Base-by-base conservation (phyloP, 2,888 invertebrate species). In the Acleris sparsana region DNA sequence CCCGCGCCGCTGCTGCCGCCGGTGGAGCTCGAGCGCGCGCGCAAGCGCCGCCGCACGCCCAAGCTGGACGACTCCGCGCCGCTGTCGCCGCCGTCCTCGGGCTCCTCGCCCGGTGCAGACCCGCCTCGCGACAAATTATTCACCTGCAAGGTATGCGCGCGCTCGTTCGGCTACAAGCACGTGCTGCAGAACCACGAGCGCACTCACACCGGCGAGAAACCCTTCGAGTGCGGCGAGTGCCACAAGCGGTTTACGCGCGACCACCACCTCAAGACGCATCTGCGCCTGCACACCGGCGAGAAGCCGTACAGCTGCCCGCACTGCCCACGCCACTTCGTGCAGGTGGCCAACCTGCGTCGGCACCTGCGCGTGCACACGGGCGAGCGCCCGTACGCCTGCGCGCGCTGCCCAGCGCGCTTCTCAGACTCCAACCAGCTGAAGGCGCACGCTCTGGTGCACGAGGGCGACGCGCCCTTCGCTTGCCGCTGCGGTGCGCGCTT, bases 201-300 rank as follows among this genome's bases (percentile, higher is more conserved):
- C 74, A 98, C 98, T 0, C 98, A 98, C 85, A 98, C 98, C 0
- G 98, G 98, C 0, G 98, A 98, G 83, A 98, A 98, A 79, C 98
- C 98, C 0, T 98, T 98, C 89, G 97, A 97, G 83, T 98, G 98
- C 80, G 96, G 95, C 39, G 97, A 97, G 85, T 98, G 98, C 82
- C 96, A 97, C 83, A 98, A 98, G 86, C 94, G 97, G 71, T 98
- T 98, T 87, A 98, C 98, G 1, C 94, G 98, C 58, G 98, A 98
- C 83, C 98, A 98, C 80, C 98, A 98, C 79, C 93, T 98, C 61
- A 98, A 98, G 89, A 98, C 98, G 0, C 98, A 98, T 87, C 96
- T 98, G 94, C 94, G 98, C 29, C 91, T 98, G 69, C 98, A 98
- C 85, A 98, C 98, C 1, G 98, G 98, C 0, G 98, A 98, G 85